A percentile compares a stretch with the other conserved stretches of the same genome.
Conservation (phyloP, 2,113 vertebrate genomes). For the Sterrhoptilus dennistouni region DNA sequence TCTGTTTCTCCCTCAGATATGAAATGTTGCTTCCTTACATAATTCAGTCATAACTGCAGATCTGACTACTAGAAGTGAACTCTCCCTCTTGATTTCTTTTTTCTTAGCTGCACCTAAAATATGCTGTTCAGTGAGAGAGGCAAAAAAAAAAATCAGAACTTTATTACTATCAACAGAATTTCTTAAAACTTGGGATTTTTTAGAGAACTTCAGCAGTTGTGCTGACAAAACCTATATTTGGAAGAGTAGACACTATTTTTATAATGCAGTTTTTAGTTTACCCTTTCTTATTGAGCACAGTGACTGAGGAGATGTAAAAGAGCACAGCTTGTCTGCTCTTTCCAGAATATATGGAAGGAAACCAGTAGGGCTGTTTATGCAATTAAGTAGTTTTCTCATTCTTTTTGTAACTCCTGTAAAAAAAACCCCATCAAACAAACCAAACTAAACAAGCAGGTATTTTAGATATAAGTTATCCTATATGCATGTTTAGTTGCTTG, state of each 20-base stretch:
- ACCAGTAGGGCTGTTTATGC: neutral
- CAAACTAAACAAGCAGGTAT: neutral
- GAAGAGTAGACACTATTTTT: neutral
- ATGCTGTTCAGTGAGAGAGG: neutral
- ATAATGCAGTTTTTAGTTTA: neutral
- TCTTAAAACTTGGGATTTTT: neutral
- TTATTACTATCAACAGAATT: neutral
- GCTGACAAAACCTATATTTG: neutral
- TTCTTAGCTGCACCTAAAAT: neutral
- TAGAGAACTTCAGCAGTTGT: neutral
- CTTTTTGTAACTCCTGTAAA: neutral
- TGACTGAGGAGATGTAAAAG: neutral
- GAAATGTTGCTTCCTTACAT: neutral
- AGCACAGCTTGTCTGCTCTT: neutral
- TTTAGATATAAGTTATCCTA: neutral
- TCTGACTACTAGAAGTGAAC: neutral
- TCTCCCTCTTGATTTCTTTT: neutral
- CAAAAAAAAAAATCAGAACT: neutral
- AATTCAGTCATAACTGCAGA: rapidly evolving
- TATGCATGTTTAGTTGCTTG: neutral
- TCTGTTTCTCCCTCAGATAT: neutral
- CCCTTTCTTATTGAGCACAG: neutral
- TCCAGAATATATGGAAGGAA: neutral
- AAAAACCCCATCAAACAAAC: neutral
- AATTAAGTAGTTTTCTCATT: neutral